Conservation (phyloP, 2,113 vertebrate genomes). For the Galbula dea region DNA sequence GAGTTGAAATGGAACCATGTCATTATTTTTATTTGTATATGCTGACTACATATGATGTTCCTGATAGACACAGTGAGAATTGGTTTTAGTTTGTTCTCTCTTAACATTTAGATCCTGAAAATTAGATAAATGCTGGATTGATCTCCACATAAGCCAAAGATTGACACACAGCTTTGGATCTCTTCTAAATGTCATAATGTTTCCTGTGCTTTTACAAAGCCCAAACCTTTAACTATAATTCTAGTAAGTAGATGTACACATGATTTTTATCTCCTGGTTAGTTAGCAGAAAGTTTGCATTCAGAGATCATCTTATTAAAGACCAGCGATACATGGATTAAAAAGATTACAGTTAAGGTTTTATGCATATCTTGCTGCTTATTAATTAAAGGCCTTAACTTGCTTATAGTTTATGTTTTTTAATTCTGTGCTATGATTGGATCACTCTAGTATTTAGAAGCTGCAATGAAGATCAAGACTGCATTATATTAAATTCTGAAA, state of each 20-base stretch:
- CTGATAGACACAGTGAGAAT: neutral
- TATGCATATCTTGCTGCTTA: neutral
- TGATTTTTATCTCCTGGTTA: neutral
- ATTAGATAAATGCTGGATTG: neutral
- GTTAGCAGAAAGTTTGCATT: neutral
- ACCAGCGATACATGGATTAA: neutral
- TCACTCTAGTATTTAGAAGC: neutral
- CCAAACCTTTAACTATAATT: neutral
- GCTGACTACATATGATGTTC: neutral
- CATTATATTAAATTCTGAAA: neutral
- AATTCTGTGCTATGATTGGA: neutral
- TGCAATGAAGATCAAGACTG: neutral
- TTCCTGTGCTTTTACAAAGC: neutral
- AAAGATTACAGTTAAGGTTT: neutral
- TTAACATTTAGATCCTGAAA: neutral
- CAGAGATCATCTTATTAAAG: neutral
- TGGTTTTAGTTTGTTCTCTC: neutral
- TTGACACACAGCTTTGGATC: neutral
- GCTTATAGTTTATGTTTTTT: neutral
- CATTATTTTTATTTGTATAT: neutral
- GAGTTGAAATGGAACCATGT: neutral
- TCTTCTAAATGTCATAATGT: neutral
- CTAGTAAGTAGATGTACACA: neutral
- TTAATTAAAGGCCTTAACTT: constrained; percentile 6
- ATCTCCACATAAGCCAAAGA: neutral